Evolutionary conservation across 2,797 vertebrate species (phyloP).

Genomic region (Eupleurogrammus muticus): DNA sequence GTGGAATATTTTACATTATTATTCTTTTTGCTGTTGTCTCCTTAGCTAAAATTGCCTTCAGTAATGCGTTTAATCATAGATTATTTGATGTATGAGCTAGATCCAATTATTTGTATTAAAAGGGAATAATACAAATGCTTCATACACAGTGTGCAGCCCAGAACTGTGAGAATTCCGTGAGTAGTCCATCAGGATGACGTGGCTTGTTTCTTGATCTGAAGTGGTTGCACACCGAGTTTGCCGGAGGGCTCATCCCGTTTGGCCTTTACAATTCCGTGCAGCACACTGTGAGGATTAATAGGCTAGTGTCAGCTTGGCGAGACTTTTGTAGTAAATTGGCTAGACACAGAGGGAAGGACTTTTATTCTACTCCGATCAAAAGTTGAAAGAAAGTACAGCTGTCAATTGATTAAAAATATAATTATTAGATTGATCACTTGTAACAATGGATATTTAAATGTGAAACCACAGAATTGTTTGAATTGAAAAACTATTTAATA

Average conservation of each 20-base stretch:
- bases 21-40: not conserved
- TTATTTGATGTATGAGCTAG: conserved; percentile 9
- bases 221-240: conserved; percentile 5
- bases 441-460: too few relatives aligned
- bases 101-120: conserved; percentile 4
- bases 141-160: not conserved
- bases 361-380: conserved; percentile 12
- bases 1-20: not conserved
- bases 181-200: not conserved
- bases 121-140: not conserved
- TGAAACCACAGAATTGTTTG: too few relatives aligned
- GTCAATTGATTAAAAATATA: too few relatives aligned
- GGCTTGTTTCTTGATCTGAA: conserved; percentile 1
- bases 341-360: not conserved
- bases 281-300: not conserved
- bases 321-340: conserved; percentile 9
- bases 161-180: not conserved
- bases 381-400: conserved; percentile 3
- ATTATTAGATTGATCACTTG: too few relatives aligned
- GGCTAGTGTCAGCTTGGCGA: not conserved
- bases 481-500: too few relatives aligned
- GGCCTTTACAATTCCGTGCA: conserved; percentile 10
- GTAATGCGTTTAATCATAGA: conserved; percentile 2
- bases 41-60: not conserved
- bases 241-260: not conserved